Conservation (phyloP, 2,797 vertebrate species). For the Trichosurus vulpecula region DNA sequence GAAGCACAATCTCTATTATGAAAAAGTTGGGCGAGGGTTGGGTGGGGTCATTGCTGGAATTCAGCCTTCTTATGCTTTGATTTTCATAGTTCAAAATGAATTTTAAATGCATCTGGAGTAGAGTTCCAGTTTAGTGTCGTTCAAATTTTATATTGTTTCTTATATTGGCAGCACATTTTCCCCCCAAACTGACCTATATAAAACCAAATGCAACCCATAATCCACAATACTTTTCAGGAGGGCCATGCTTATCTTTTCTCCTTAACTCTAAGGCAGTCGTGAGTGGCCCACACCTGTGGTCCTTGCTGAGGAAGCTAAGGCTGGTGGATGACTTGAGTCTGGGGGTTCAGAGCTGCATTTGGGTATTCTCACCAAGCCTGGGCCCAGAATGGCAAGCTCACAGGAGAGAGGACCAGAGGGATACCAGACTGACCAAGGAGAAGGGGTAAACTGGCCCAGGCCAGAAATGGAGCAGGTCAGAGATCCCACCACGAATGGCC, state of each 20-base stretch:
- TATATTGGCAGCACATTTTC: not conserved
- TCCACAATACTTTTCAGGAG: too few relatives aligned
- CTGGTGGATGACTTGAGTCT: too few relatives aligned
- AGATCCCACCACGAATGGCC: not conserved
- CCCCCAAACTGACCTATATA: not conserved
- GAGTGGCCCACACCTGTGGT: too few relatives aligned
- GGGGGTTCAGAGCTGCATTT: too few relatives aligned
- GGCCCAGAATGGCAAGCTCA: too few relatives aligned
- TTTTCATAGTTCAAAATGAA: slow-evolving; percentile 53
- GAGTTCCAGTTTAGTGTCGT: slow-evolving; percentile 34
- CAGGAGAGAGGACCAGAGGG: too few relatives aligned
- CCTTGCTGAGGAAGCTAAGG: too few relatives aligned
- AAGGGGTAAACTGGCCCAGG: not conserved
- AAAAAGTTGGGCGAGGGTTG: not conserved
- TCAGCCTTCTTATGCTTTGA: slow-evolving; percentile 27
- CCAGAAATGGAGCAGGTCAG: not conserved
- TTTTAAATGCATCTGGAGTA: slow-evolving; percentile 44
- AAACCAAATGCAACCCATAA: not conserved
- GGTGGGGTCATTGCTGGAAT: slow-evolving; percentile 5
- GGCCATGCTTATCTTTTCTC: too few relatives aligned
- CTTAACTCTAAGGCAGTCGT: too few relatives aligned
- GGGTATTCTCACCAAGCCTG: too few relatives aligned
- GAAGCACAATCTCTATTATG: not conserved
- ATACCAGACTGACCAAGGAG: not conserved
- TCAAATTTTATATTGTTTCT: slow-evolving; percentile 37